Evolutionary conservation across 2,113 vertebrate species (phyloP).

Genomic region (Procavia capensis): DNA sequence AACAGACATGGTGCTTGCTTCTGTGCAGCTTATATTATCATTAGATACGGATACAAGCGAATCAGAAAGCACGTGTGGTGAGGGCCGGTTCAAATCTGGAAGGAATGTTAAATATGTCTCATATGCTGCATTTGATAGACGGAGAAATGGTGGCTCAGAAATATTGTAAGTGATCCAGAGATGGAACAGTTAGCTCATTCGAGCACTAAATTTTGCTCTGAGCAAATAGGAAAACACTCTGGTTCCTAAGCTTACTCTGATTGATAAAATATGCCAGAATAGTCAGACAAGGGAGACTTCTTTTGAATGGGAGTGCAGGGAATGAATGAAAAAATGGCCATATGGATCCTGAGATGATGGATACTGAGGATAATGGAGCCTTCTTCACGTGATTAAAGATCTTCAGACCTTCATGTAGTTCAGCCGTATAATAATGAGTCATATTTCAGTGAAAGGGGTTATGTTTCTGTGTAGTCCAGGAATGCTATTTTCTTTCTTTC

Average conservation of each 20-base stretch:
- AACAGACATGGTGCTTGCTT: neutral
- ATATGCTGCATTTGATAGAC: neutral
- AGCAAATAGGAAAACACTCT: neutral
- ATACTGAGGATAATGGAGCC: neutral
- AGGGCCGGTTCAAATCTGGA: neutral
- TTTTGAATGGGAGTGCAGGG: neutral
- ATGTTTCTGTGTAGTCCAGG: neutral
- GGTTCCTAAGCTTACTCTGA: neutral
- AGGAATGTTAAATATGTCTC: neutral
- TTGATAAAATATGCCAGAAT: neutral
- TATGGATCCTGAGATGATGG: neutral
- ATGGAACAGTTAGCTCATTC: neutral
- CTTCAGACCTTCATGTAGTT: neutral
- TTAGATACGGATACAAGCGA: neutral
- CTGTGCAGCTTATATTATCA: neutral
- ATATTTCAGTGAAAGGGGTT: neutral
- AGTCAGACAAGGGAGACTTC: neutral
- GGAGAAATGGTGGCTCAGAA: neutral
- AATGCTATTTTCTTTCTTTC: neutral
- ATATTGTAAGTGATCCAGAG: neutral
- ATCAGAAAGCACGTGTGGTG: neutral
- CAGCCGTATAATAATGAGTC: neutral
- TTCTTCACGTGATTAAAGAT: constrained; percentile 24
- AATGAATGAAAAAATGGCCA: neutral
- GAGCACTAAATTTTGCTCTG: neutral